A percentile compares a stretch with the other conserved stretches of the same genome.
phyloP scores from a whole-genome alignment of 2,888 invertebrate genomes.

The Oscheius sp. region DNA sequence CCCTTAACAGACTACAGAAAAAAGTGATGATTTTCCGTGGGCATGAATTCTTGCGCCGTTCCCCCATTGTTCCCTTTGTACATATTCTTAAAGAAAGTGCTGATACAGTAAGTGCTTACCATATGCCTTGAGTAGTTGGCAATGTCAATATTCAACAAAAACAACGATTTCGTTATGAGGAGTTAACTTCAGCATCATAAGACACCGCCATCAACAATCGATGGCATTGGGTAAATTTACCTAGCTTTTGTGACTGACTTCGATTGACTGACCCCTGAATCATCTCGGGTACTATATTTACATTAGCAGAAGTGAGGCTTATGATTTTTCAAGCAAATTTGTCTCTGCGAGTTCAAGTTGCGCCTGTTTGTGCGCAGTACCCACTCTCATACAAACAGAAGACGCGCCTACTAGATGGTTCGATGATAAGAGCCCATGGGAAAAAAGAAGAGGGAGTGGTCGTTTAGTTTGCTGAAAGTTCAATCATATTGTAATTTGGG shows the following conservation, averaged over 20 bases:
- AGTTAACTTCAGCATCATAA: background rate
- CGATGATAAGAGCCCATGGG: constrained; percentile 7
- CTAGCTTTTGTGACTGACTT: background rate
- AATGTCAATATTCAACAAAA: constrained; percentile 25
- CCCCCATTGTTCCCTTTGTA: background rate
- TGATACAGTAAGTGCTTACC: constrained; percentile 20
- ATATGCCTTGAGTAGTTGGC: constrained; percentile 29
- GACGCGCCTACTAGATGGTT: constrained; percentile 15
- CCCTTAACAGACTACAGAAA: no score
- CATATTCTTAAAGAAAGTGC: constrained; percentile 23
- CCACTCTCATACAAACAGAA: constrained; percentile 24
- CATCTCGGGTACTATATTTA: background rate
- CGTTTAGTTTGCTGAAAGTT: background rate
- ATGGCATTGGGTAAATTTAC: constrained; percentile 5
- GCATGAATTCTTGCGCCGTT: background rate
- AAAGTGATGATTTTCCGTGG: no score
- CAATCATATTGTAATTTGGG: constrained; percentile 9
- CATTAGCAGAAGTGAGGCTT: constrained; percentile 2
- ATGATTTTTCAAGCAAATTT: constrained; percentile 23
- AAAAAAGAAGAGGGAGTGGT: constrained; percentile 12
- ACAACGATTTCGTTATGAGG: constrained; percentile 10
- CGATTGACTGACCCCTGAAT: no score
- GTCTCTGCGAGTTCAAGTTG: constrained; percentile 25
- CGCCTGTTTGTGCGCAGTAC: constrained; percentile 25
- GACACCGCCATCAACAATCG: constrained; percentile 3